Evolutionary conservation across 1,140 invertebrate genomes (phyloP), one percentile per base, ranked within the genome.

Genomic region (Dufourea novaeangliae): DNA sequence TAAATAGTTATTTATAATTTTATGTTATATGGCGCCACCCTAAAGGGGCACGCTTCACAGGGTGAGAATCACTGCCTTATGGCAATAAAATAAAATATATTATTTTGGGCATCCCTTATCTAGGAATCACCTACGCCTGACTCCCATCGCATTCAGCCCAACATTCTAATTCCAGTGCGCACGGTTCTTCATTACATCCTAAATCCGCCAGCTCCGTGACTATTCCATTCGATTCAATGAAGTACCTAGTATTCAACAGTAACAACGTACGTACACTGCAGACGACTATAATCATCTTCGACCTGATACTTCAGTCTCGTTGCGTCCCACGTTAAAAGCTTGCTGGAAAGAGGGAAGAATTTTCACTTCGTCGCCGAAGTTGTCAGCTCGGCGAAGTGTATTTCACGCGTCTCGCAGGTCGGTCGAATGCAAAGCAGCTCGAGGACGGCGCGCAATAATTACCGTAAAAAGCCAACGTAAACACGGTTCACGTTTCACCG

Each of bases 371-470:
- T 25, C n/a, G 27, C n/a, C 11, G 4, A 27, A 56, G 11, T 29
- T 29, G 10, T 7, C 52, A 4, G 14, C 1, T n/a, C 12, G 25
- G 29, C 8, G 39, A 41, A 8, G 34, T 8, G 34, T 32, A 25
- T 39, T 64, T 39, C 22, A 11, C 22, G 20, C 34, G 22, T 7
- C 11, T 14, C 8, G 2, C n/a, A 32, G 4, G 5, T 12, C 8
- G 22, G 14, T 20, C 27, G 54, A 39, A 70, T 70, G 68, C 68
- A 44, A 70, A 70, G 68, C 52, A 52, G 14, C 34, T 57, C 7
- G 37, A 27, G n/a, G n/a, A n/a, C n/a, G n/a, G 11, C 20, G 67
- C 17, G 46, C 52, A 8, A 52, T 64, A 73, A 72, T 72, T 63
- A 32, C 44, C 17, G 25, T 34, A 52, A 39, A 71, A 37, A 56